Evolutionary conservation across 2,888 invertebrate species (phyloP), one percentile per base, ranked within the genome.

Genomic region (Macrosoma leucophasiata): DNA sequence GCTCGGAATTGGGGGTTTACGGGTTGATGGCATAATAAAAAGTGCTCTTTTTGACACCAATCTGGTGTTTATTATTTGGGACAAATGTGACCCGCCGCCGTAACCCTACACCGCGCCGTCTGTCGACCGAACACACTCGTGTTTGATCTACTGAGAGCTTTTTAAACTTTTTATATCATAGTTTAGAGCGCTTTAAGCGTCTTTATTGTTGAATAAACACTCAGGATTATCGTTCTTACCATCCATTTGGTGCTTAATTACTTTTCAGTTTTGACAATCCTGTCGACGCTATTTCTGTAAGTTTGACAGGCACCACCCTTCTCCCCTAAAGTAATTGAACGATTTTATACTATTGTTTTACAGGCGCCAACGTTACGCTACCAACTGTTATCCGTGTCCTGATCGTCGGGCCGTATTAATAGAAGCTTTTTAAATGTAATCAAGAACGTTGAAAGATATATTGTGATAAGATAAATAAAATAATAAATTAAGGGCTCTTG

Each of bases 101-200:
- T 67, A 76, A 84, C 66, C 63, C 48, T 54, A 84, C 58, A 79
- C 77, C 72, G 53, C 47, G 58, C 74, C 78, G 78, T 62, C 72
- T 75, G 78, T 60, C 71, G 61, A 63, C 68, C 66, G 68, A 73
- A 73, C 71, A 71, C 64, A 67, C 76, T 72, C 69, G 50, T 84
- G 84, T 84, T 84, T 84, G 84, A 84, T 84, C 84, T 84, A 82
- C 81, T 72, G 76, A 77, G 81, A 79, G 84, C 78, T 81, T 84
- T 84, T 84, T 82, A 78, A 79, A 75, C 70, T 79, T 82, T 82
- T 84, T 79, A 84, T 84, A 75, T 72, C 74, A 73, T 73, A 75
- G 69, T 78, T 79, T 72, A 79, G 73, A 71, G 67, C 62, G 64
- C 58, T 76, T 74, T 74, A 74, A 68, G 72, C 65, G 71, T 70